These are phyloP conservation scores for Seriola rivoliana DNA, from an alignment of 2,113 vertebrate species.

Conservation along the genomic window DNA sequence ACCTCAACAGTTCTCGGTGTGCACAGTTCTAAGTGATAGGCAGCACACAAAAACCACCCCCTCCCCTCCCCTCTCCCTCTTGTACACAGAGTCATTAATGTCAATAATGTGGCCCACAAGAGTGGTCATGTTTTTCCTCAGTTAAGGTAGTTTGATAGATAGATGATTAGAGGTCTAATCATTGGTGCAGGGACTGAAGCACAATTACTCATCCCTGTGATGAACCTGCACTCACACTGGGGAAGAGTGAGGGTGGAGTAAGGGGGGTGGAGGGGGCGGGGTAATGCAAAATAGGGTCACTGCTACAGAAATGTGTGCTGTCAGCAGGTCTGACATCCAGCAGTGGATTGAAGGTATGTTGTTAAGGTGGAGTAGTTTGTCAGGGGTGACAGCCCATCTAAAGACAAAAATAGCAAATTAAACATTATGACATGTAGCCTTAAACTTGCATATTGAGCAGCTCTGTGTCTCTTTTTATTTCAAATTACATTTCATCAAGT, in stretches of 20 bases:
- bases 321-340: conserved; percentile 54
- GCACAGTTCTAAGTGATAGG: background rate
- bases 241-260: background rate
- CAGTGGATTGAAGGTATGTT: conserved; percentile 9
- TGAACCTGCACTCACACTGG: background rate
- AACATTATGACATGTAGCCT: background rate
- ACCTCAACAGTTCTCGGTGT: conserved; percentile 5
- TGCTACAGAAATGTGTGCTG: conserved; percentile 23
- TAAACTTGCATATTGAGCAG: background rate
- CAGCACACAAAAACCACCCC: background rate
- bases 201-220: conserved; percentile 41
- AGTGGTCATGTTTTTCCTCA: conserved; percentile 24
- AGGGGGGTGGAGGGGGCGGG: background rate
- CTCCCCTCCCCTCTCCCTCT: background rate
- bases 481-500: background rate
- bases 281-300: conserved; percentile 53
- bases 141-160: conserved; percentile 27
- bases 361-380: conserved; percentile 19
- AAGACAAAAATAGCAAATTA: background rate
- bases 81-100: conserved; percentile 20
- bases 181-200: conserved; percentile 9
- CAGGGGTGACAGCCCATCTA: background rate
- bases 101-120: conserved; percentile 20
- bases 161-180: conserved; percentile 45
- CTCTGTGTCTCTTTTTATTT: background rate